phyloP scores from a whole-genome alignment of 2,797 vertebrate species.

The Pseudomugil gertrudae region DNA sequence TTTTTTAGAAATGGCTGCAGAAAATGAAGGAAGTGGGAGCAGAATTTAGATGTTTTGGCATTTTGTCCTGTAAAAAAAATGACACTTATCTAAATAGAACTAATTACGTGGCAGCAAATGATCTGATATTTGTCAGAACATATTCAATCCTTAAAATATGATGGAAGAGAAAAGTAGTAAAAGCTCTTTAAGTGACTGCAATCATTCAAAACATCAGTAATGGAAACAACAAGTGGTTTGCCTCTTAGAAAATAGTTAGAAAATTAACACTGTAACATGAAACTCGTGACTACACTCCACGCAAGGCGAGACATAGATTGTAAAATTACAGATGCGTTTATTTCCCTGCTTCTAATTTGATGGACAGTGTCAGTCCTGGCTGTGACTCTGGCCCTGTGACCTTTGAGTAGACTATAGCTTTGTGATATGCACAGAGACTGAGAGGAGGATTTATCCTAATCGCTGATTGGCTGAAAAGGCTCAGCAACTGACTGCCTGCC shows the following conservation, averaged over 20 bases:
- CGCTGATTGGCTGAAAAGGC: constrained; percentile 48
- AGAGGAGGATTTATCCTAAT: constrained; percentile 19
- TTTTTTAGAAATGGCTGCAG: background rate
- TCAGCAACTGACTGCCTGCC: constrained; percentile 38
- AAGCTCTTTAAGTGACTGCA: background rate
- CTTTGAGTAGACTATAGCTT: constrained; percentile 41
- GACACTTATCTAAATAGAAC: background rate
- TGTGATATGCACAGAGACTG: constrained; percentile 23
- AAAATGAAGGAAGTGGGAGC: background rate
- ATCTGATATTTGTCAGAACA: background rate
- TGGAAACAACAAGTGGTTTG: constrained; percentile 26
- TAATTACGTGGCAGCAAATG: background rate
- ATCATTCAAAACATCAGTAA: constrained; percentile 20
- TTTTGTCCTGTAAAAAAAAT: background rate
- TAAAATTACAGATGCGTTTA: constrained; percentile 42
- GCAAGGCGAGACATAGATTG: constrained; percentile 47
- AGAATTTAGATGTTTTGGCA: background rate
- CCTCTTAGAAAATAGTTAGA: constrained; percentile 59
- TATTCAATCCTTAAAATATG: too few species aligned
- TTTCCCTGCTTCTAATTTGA: constrained; percentile 54
- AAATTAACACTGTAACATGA: constrained; percentile 56
- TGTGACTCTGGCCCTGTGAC: constrained; percentile 35
- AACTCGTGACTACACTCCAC: constrained; percentile 29
- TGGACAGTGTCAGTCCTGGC: constrained; percentile 32
- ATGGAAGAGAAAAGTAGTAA: background rate